A percentile compares a stretch with the other conserved stretches of the same genome.
phyloP scores from a whole-genome alignment of 2,113 vertebrate genomes.

The Panthera tigris region DNA sequence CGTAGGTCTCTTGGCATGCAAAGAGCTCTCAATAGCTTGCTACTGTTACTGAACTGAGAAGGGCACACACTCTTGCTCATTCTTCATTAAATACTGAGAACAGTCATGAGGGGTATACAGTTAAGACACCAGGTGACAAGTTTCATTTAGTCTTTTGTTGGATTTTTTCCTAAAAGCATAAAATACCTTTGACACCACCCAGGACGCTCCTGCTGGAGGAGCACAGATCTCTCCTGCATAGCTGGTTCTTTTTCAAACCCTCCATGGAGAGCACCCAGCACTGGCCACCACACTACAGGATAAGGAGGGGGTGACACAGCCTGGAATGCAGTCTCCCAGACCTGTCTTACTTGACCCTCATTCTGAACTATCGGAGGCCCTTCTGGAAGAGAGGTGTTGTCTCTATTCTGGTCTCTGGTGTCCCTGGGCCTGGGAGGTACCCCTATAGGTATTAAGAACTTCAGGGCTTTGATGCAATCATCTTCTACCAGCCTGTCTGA shows the following conservation, averaged over 20 bases:
- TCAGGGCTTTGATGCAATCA: neutral
- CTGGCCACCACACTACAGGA: neutral
- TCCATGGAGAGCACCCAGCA: neutral
- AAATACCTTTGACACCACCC: neutral
- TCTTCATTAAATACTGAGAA: neutral
- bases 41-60: neutral
- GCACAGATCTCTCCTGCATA: neutral
- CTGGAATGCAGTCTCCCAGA: neutral
- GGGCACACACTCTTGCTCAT: neutral
- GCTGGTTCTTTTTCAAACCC: neutral
- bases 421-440: neutral
- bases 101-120: neutral
- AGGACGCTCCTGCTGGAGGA: neutral
- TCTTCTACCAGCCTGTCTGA: neutral
- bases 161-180: conserved; percentile 13
- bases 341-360: neutral
- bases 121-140: neutral
- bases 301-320: neutral
- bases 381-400: neutral
- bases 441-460: neutral
- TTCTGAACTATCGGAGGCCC: neutral
- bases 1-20: neutral
- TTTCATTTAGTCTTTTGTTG: neutral
- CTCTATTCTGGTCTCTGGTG: neutral
- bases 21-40: neutral